These are phyloP conservation scores for Proterorhinus semilunaris DNA, from an alignment of 2,113 vertebrate genomes.

Conservation along the genomic window DNA sequence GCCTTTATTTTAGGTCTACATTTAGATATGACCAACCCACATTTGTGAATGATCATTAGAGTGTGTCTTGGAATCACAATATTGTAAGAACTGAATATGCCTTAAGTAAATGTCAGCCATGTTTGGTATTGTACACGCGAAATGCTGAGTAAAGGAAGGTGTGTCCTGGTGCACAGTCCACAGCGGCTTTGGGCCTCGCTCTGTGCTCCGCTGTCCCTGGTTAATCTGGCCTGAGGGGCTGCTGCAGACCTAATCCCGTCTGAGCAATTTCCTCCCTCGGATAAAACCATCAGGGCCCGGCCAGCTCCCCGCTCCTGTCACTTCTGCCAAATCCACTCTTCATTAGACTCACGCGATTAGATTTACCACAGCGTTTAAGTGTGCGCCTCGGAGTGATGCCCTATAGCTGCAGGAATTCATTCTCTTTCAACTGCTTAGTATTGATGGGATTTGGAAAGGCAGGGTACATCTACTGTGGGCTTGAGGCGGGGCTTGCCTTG, in stretches of 20 bases:
- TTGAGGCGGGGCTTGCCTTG: background rate
- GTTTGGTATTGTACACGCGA: background rate
- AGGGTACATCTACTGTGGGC: background rate
- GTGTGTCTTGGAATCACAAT: too few species aligned
- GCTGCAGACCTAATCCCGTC: slow-evolving; percentile 43
- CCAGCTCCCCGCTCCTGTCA: slow-evolving; percentile 19
- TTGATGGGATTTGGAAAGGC: background rate
- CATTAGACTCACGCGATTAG: slow-evolving; percentile 3
- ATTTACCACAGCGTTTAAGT: background rate
- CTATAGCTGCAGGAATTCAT: background rate
- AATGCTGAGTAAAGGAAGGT: background rate
- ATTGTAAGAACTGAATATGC: too few species aligned
- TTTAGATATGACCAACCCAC: too few species aligned
- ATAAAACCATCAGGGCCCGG: slow-evolving; percentile 33
- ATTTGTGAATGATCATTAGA: too few species aligned
- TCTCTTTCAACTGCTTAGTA: background rate
- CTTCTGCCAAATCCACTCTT: slow-evolving; percentile 66
- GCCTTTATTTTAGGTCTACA: too few species aligned
- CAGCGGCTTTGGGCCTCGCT: background rate
- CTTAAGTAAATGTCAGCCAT: too few species aligned
- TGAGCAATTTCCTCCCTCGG: slow-evolving; percentile 46
- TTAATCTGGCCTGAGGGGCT: slow-evolving; percentile 43
- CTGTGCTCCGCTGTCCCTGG: background rate
- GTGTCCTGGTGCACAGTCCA: background rate
- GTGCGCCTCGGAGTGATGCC: background rate